Evolutionary conservation across 1,140 invertebrate species (phyloP).

Genomic region (Euwallacea fornicatus): DNA sequence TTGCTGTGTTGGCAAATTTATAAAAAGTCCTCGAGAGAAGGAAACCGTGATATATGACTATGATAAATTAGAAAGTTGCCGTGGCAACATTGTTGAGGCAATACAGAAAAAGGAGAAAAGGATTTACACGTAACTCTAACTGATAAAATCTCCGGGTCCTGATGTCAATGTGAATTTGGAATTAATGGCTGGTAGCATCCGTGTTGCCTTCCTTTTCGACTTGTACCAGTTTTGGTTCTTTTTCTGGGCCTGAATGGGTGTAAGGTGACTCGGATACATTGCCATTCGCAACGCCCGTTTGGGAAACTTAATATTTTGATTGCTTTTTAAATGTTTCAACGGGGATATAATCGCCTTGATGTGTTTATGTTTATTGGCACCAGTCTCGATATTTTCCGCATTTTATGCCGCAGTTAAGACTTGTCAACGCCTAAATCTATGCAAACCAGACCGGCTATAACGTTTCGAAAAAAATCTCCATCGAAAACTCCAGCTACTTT

Average conservation of each 20-base stretch:
- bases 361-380: constrained; percentile 16
- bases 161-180: constrained; percentile 34
- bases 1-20: not conserved
- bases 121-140: constrained; percentile 32
- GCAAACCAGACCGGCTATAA: not conserved
- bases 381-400: constrained; percentile 9
- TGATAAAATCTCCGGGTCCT: constrained; percentile 33
- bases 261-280: constrained; percentile 25
- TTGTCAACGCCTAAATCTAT: not conserved
- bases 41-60: no score
- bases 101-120: not conserved
- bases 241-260: constrained; percentile 22
- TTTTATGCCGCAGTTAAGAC: constrained; percentile 2
- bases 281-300: constrained; percentile 23
- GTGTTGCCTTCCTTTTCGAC: constrained; percentile 20
- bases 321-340: constrained; percentile 25
- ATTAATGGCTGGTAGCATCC: constrained; percentile 35
- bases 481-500: not conserved
- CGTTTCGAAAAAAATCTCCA: not conserved
- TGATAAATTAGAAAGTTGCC: not conserved
- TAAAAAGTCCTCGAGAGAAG: no score
- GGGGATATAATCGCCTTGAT: constrained; percentile 6
- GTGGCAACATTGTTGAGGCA: constrained; percentile 7
- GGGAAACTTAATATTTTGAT: constrained; percentile 31
- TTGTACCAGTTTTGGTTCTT: constrained; percentile 8